Evolutionary conservation across 2,888 invertebrate species (phyloP), one percentile per base, ranked within the genome.

Genomic region (Scaptomyza reducta): DNA sequence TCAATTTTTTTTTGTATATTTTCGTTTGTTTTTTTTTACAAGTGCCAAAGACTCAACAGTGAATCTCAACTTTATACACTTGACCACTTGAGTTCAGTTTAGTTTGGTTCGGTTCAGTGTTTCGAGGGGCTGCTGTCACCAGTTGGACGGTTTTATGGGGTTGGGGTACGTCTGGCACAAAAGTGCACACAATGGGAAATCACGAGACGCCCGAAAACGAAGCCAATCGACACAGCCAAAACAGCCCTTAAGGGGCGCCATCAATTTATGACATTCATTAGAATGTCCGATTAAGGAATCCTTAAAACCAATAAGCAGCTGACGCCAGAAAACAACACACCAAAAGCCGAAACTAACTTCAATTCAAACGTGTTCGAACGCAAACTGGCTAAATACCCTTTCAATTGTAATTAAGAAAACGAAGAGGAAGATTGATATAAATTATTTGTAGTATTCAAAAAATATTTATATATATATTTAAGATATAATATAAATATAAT

Each of bases 191-290:
- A 87, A 79, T 87, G 79, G 81, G 84, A 88, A 88, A 77, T 88
- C 82, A 84, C 77, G 63, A 63, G 55, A 64, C 62, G 68, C 55
- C 56, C 49, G 44, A 63, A 88, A 90, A 90, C 90, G 90, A 90
- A 90, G 90, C 91, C 90, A 90, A 90, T 90, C 75, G 79, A 53
- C 66, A 50, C 4, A 14, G 50, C 38, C 31, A 7, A n/a, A 46
- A 22, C 18, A 40, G 38, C 46, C 77, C 55, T 64, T 51, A 42
- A 59, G 65, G 55, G 65, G 65, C 47, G 64, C 16, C 85, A 90
- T 89, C 90, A 90, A 90, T 90, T 90, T 90, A 90, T 90, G 91
- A 90, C 90, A 90, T 90, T 90, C 91, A 90, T 90, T 90, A 90
- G 90, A 90, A 89, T 83, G 90, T 88, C 89, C 88, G 90, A 90